Evolutionary conservation across 2,888 invertebrate species (phyloP).

Genomic region (Scaeva pyrastri): DNA sequence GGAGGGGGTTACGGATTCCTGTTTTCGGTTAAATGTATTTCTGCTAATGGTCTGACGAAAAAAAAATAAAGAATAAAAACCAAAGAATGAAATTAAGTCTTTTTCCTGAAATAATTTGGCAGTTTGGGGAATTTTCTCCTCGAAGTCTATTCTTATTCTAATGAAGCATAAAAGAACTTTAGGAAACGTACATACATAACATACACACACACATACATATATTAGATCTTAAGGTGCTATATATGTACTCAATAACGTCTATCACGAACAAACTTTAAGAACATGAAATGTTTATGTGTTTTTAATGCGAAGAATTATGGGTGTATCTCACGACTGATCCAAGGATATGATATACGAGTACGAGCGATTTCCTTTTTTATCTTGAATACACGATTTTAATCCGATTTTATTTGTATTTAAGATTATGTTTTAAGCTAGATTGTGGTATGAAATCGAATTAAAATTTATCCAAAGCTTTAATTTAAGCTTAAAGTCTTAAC

Average conservation of each 20-base stretch:
- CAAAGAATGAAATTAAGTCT: constrained; percentile 17
- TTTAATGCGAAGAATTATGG: constrained; percentile 18
- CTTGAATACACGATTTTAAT: too few species aligned
- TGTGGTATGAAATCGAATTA: too few species aligned
- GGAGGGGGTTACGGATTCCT: background rate
- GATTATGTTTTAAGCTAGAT: too few species aligned
- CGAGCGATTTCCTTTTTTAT: too few species aligned
- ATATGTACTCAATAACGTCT: background rate
- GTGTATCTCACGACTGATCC: background rate
- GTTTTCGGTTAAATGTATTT: constrained; percentile 6
- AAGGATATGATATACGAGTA: too few species aligned
- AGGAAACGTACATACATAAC: background rate
- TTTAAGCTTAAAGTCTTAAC: too few species aligned
- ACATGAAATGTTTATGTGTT: constrained; percentile 14
- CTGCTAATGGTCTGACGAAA: constrained; percentile 10
- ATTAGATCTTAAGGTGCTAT: background rate
- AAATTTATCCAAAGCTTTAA: too few species aligned
- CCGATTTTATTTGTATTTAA: too few species aligned
- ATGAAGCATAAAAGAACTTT: constrained; percentile 20
- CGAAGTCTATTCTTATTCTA: background rate
- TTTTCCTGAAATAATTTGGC: constrained; percentile 10
- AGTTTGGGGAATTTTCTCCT: background rate
- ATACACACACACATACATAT: too few species aligned
- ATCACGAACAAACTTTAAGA: too few species aligned
- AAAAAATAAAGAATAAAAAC: background rate